Evolutionary conservation across 2,888 invertebrate genomes (phyloP).

Genomic region (Ophonus ardosiacus): DNA sequence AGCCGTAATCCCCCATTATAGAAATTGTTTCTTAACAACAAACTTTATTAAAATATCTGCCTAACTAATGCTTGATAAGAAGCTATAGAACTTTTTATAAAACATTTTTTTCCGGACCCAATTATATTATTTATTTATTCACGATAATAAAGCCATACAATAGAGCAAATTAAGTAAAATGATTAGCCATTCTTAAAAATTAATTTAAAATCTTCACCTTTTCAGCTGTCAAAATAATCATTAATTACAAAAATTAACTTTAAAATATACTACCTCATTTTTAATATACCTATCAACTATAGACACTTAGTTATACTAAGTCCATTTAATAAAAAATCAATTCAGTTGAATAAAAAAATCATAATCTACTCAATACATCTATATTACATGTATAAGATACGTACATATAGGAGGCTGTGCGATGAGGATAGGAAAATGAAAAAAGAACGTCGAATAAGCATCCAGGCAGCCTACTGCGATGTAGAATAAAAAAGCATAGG

Average conservation of each 20-base stretch:
- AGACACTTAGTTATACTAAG: constrained; percentile 6
- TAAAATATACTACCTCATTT: constrained; percentile 28
- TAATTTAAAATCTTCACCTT: not conserved
- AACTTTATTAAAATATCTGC: no score
- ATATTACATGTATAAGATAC: not conserved
- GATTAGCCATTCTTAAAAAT: not conserved
- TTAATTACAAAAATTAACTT: constrained; percentile 24
- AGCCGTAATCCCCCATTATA: no score
- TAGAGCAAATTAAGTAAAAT: constrained; percentile 9
- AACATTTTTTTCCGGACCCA: not conserved
- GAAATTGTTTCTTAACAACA: no score
- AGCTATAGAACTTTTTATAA: no score
- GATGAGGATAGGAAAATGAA: not conserved
- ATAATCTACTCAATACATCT: not conserved
- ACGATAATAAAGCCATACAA: not conserved
- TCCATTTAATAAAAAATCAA: constrained; percentile 62
- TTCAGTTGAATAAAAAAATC: constrained; percentile 28
- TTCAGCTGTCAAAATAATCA: constrained; percentile 21
- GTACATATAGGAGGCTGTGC: not conserved
- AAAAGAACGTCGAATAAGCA: constrained; percentile 57
- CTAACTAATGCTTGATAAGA: no score
- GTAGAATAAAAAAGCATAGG: constrained; percentile 59
- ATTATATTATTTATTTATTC: not conserved
- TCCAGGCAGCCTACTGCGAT: constrained; percentile 58
- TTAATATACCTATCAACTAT: constrained; percentile 36